Percentiles rank a stretch among this genome's conserved stretches.
These are phyloP conservation scores for Solenodon paradoxus DNA, from an alignment of 2,113 vertebrate genomes.

Conservation along the genomic window DNA sequence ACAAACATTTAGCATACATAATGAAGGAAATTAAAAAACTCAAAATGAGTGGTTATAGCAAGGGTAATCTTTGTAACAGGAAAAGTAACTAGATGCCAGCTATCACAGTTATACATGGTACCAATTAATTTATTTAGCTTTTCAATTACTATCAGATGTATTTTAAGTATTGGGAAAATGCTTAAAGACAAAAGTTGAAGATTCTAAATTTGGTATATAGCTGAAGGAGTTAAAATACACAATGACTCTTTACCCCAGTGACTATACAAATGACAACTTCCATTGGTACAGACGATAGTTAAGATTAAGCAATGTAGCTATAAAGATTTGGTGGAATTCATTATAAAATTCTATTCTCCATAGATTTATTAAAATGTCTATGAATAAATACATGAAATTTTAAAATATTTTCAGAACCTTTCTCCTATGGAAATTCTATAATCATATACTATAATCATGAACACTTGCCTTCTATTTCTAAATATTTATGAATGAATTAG, in stretches of 20 bases:
- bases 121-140: conserved; percentile 28
- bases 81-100: conserved; percentile 41
- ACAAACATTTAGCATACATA: neutral
- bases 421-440: neutral
- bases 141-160: conserved; percentile 50
- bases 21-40: conserved; percentile 1
- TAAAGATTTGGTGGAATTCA: neutral
- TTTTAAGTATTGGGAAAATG: conserved; percentile 51
- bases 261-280: conserved; percentile 4
- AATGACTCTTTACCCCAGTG: conserved; percentile 6
- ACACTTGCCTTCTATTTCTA: conserved; percentile 15
- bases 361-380: neutral
- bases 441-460: conserved; percentile 29
- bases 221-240: conserved; percentile 5
- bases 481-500: neutral
- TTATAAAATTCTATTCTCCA: conserved; percentile 11
- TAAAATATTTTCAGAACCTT: neutral
- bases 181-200: conserved; percentile 54
- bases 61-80: neutral
- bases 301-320: neutral
- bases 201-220: conserved; percentile 32
- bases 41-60: neutral
- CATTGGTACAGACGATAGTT: neutral
- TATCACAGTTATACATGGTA: conserved; percentile 26
- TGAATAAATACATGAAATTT: neutral